phyloP scores from a whole-genome alignment of 2,888 invertebrate species.

The Terebella lapidaria region DNA sequence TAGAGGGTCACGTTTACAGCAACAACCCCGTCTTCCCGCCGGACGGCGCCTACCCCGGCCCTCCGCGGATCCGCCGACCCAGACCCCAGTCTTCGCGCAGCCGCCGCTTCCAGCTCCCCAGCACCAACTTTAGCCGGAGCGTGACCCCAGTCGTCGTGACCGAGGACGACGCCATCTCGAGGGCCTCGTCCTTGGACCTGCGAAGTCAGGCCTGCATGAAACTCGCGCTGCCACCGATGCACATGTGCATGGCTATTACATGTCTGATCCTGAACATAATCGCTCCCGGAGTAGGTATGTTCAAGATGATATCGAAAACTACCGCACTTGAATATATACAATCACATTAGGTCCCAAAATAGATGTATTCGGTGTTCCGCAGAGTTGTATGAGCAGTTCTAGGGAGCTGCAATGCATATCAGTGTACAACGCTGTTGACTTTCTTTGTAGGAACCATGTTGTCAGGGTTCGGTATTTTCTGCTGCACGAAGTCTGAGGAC shows the following conservation, averaged over 20 bases:
- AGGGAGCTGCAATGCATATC: too few relatives aligned
- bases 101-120: neutral
- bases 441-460: constrained; percentile 8
- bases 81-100: neutral
- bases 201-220: constrained; percentile 1
- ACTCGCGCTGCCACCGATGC: constrained; percentile 11
- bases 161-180: neutral
- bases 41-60: neutral
- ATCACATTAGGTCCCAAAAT: too few relatives aligned
- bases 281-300: constrained; percentile 10
- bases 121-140: neutral
- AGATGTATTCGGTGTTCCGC: too few relatives aligned
- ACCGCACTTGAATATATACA: too few relatives aligned
- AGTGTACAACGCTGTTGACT: too few relatives aligned
- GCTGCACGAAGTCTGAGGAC: constrained; percentile 2
- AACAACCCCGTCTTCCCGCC: neutral
- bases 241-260: constrained; percentile 13
- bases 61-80: too few relatives aligned
- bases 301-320: too few relatives aligned
- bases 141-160: neutral
- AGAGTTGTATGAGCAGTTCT: too few relatives aligned
- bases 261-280: constrained; percentile 10
- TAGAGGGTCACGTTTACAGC: neutral
- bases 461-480: constrained; percentile 8
- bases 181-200: neutral